A percentile compares a stretch with the other conserved stretches of the same genome.
Evolutionary conservation across 1,140 invertebrate genomes (phyloP).

Genomic region (Drosophila nebulosa): DNA sequence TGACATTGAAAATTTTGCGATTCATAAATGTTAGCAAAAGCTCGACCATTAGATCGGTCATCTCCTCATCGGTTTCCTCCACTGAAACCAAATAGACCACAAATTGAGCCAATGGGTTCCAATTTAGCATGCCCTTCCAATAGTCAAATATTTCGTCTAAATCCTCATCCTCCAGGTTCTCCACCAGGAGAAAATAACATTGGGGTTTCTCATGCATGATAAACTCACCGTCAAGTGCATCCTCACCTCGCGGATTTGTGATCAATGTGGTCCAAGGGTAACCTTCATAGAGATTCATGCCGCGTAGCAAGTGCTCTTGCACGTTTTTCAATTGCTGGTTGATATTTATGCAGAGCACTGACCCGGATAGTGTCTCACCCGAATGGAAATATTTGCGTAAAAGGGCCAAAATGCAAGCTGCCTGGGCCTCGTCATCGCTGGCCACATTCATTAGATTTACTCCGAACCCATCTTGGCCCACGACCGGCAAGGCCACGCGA

Average conservation of each 20-base stretch:
- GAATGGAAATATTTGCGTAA: conserved; percentile 69
- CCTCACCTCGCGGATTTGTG: conserved; percentile 8
- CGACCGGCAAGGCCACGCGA: background rate
- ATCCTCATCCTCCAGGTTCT: conserved; percentile 67
- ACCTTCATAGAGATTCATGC: conserved; percentile 17
- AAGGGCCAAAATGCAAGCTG: conserved; percentile 54
- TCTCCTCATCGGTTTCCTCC: conserved; percentile 74
- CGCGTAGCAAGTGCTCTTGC: conserved; percentile 48
- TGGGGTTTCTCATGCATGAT: conserved; percentile 66
- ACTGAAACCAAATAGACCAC: conserved; percentile 62
- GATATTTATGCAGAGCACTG: conserved; percentile 55
- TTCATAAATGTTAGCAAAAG: conserved; percentile 66
- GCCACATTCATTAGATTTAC: conserved; percentile 61
- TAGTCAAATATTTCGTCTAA: conserved; percentile 53
- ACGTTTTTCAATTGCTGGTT: conserved; percentile 33
- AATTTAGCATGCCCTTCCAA: conserved; percentile 68
- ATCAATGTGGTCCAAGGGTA: conserved; percentile 57
- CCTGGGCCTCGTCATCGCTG: conserved; percentile 34
- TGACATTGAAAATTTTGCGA: conserved; percentile 73
- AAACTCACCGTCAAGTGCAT: background rate
- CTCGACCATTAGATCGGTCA: conserved; percentile 74
- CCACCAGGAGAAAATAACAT: conserved; percentile 66
- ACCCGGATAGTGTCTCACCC: conserved; percentile 55
- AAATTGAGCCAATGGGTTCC: conserved; percentile 76
- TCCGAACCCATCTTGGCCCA: conserved; percentile 44